Evolutionary conservation across 2,113 vertebrate species (phyloP), one percentile per base, ranked within the genome.

Genomic region (Patagioenas fasciata): DNA sequence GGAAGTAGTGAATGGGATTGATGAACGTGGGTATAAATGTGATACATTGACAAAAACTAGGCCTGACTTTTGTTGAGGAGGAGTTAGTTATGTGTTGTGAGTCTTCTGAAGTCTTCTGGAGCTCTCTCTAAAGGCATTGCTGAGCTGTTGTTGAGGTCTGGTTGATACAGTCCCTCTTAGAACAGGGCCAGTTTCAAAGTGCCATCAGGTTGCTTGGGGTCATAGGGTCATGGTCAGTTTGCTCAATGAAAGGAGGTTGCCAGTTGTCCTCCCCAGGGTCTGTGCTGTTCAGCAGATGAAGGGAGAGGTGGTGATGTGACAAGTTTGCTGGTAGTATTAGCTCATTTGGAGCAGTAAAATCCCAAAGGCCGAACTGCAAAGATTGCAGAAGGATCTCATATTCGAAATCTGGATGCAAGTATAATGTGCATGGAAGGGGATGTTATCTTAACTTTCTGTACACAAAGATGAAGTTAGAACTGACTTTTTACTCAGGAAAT

Each of bases 251-350:
- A 57, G 32, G 70, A 75, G 9, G 3, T 28, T 74, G 32, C n/a
- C 7, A 5, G 29, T 77, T 47, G 21, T 53, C 9, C 31, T 8
- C 1, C 6, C 15, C 32, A 13, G 42, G 11, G 13, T 51, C 28
- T 47, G 0, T 31, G 25, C 21, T 0, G 0, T 38, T 48, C 47
- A 50, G 2, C 1, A 11, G 32, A 9, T 50, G 15, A 74, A 29
- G 51, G 48, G 26, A 13, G 44, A 65, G 64, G 28, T 57, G 24
- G 17, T 69, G 57, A 23, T 64, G 21, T 40, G 72, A 38, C 60
- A 38, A 20, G 19, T 83, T 88, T 79, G 12, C 47, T 86, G 32
- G 17, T 70, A 85, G 31, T 58, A 25, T 50, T 64, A 78, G 73
- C 42, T 88, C 15, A n/a, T 56, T 74, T 3, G 1, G 25, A 62